Percentiles rank a stretch among this genome's conserved stretches.
These are phyloP conservation scores for Gallinago undulata DNA, from an alignment of 2,113 vertebrate genomes.

Conservation along the genomic window DNA sequence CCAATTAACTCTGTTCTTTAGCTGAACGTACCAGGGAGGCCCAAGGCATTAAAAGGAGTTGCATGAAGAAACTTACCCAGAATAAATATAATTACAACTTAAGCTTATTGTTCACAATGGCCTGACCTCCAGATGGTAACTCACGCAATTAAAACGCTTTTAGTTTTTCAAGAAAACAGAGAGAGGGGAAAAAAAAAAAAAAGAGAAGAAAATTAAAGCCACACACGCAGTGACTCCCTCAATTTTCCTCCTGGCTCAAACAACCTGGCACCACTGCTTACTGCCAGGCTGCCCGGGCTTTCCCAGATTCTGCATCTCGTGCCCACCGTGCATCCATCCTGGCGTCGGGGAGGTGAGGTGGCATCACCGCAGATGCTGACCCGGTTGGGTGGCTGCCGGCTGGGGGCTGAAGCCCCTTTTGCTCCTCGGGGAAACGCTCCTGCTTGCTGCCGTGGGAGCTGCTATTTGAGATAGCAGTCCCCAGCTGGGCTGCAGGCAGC, in stretches of 20 bases:
- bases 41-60: background rate
- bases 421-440: background rate
- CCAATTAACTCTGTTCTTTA: constrained; percentile 38
- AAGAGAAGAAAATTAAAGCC: background rate
- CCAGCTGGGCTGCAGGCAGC: constrained; percentile 6
- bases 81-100: constrained; percentile 32
- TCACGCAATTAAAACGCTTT: background rate
- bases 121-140: constrained; percentile 2
- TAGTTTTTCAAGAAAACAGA: background rate
- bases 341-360: background rate
- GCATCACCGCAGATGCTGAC: background rate
- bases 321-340: background rate
- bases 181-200: rapidly evolving
- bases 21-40: background rate
- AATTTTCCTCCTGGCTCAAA: background rate
- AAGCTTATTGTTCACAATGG: background rate
- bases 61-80: background rate
- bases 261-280: background rate
- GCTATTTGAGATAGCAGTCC: background rate
- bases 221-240: background rate
- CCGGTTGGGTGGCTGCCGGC: background rate
- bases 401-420: background rate
- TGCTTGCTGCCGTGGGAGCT: background rate
- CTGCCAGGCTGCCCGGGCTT: background rate
- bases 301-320: background rate